Evolutionary conservation across 2,797 vertebrate species (phyloP).

Genomic region (Novumbra hubbsi): DNA sequence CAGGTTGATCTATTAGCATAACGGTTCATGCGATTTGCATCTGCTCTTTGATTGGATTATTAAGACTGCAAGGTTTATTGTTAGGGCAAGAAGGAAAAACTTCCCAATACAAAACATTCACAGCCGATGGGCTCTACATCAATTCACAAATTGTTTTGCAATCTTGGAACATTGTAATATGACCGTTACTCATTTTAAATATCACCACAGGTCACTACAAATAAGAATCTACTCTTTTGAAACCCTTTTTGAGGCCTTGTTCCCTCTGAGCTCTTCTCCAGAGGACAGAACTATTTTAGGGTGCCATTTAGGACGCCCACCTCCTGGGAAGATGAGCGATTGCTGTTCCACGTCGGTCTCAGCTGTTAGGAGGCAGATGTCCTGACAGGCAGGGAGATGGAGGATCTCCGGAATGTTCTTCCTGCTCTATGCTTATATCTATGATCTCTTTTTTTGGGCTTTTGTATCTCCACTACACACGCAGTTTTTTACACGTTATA

Average conservation of each 20-base stretch:
- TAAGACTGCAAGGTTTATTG: no score
- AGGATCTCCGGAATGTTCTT: conserved; percentile 3
- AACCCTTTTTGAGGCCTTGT: conserved; percentile 28
- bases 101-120: no score
- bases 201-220: conserved; percentile 79
- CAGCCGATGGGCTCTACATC: no score
- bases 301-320: neutral
- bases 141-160: no score
- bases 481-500: neutral
- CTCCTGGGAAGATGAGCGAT: conserved; percentile 83
- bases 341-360: conserved; percentile 82
- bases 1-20: no score
- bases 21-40: no score
- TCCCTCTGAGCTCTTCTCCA: neutral
- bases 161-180: neutral
- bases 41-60: no score
- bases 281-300: neutral
- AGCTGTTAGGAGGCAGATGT: conserved; percentile 87
- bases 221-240: conserved; percentile 61
- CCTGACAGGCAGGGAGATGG: conserved; percentile 67
- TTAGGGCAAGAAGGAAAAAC: no score
- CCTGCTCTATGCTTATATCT: neutral
- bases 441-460: neutral
- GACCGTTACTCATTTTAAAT: conserved; percentile 67
- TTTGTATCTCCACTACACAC: neutral